Evolutionary conservation across 1,140 invertebrate species (phyloP).

Genomic region (Temnothorax longispinosus): DNA sequence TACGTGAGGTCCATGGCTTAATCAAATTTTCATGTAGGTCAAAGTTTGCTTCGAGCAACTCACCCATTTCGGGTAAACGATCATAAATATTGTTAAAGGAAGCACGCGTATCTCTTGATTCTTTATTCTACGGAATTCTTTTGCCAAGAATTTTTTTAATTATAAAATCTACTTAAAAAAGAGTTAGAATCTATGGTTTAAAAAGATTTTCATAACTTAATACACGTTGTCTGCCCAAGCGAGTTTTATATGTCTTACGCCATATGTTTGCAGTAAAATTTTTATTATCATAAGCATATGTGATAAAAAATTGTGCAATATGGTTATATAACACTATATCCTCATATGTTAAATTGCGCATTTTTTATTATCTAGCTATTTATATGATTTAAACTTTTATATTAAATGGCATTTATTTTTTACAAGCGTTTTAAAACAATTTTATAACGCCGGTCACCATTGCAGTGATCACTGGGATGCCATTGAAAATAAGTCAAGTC

Average conservation of each 20-base stretch:
- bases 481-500: neutral
- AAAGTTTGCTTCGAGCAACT: neutral
- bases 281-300: neutral
- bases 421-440: neutral
- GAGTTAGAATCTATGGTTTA: neutral
- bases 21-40: neutral
- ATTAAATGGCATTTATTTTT: neutral
- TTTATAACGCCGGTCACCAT: too few species aligned
- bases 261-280: too few species aligned
- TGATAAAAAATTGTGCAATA: too few species aligned
- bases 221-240: neutral
- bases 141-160: neutral
- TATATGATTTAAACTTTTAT: neutral
- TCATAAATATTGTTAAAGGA: neutral
- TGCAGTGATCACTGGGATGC: neutral
- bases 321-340: neutral
- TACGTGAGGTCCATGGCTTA: neutral
- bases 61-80: neutral
- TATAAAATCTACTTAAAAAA: slow-evolving; percentile 1
- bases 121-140: neutral
- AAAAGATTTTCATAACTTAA: neutral
- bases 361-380: neutral
- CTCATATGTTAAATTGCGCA: neutral
- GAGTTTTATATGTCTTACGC: neutral
- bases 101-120: neutral